Evolutionary conservation across 2,797 vertebrate species (phyloP).

Genomic region (Mycteria americana): DNA sequence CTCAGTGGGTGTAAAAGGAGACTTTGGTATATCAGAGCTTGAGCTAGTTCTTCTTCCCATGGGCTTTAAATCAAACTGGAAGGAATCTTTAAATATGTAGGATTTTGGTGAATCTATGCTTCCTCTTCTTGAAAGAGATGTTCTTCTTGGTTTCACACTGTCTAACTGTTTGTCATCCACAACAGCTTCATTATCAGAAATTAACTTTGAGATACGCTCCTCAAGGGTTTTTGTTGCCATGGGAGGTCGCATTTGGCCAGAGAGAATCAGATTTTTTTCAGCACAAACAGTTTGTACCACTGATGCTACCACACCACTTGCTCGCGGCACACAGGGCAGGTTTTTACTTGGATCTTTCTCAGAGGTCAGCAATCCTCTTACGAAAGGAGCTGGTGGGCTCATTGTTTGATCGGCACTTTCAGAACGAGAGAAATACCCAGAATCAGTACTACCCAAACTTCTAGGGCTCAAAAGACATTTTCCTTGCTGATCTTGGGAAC

Average conservation of each 20-base stretch:
- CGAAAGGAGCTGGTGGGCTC: slow-evolving; percentile 91
- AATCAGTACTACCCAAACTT: slow-evolving; percentile 96
- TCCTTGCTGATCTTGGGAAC: slow-evolving; percentile 89
- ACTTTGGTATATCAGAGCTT: slow-evolving; percentile 98
- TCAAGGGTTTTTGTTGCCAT: slow-evolving; percentile 91
- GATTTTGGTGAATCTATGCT: slow-evolving; percentile 99
- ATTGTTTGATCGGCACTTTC: slow-evolving; percentile 96
- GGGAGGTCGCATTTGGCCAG: slow-evolving; percentile 90
- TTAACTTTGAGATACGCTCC: slow-evolving; percentile 95
- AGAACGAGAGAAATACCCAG: slow-evolving; percentile 96
- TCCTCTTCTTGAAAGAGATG: slow-evolving; percentile 94
- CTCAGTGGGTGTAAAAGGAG: slow-evolving; percentile 96
- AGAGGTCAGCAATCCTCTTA: slow-evolving; percentile 82
- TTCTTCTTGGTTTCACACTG: slow-evolving; percentile 97
- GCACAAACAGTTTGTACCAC: slow-evolving; percentile 78
- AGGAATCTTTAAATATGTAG: slow-evolving; percentile 99
- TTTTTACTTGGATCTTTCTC: slow-evolving; percentile 86
- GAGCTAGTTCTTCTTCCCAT: slow-evolving; percentile 94
- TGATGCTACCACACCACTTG: slow-evolving; percentile 70
- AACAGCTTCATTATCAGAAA: slow-evolving; percentile 97
- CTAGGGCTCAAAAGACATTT: slow-evolving; percentile 93
- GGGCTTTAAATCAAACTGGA: slow-evolving; percentile 98
- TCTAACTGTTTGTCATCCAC: slow-evolving; percentile 98
- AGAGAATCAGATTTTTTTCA: slow-evolving; percentile 76
- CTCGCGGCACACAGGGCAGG: slow-evolving; percentile 61